phyloP scores from a whole-genome alignment of 2,797 vertebrate genomes.

The Rhabdomys pumilio region DNA sequence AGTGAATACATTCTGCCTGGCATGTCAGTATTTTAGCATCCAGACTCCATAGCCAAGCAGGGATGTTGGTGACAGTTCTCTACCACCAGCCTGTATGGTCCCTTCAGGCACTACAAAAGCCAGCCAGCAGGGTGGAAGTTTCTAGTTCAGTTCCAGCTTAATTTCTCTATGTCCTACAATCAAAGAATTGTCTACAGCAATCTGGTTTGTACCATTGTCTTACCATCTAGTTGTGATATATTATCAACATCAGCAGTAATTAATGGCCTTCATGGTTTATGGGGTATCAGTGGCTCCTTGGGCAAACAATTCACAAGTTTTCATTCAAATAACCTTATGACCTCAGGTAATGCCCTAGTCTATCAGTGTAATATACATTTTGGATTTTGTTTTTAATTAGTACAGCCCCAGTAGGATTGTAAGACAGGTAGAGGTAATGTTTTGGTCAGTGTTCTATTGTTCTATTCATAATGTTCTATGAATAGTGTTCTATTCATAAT shows the following conservation, averaged over 20 bases:
- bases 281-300: background rate
- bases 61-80: background rate
- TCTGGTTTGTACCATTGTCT: background rate
- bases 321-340: background rate
- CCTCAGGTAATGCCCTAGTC: background rate
- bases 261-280: background rate
- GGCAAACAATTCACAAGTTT: background rate
- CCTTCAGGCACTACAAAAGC: background rate
- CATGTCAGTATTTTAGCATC: background rate
- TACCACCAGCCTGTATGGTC: background rate
- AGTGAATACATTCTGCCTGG: background rate
- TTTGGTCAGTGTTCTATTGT: background rate
- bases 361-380: background rate
- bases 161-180: background rate
- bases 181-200: background rate
- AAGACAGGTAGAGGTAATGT: background rate
- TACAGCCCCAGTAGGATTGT: background rate
- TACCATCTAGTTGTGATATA: background rate
- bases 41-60: background rate
- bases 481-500: too few relatives aligned
- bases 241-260: background rate
- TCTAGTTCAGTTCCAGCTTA: background rate
- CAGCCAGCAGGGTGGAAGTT: background rate
- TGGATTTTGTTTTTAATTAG: background rate
- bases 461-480: too few relatives aligned